Evolutionary conservation across 2,113 vertebrate species (phyloP), one percentile per base, ranked within the genome.

Genomic region (Otocyon megalotis): DNA sequence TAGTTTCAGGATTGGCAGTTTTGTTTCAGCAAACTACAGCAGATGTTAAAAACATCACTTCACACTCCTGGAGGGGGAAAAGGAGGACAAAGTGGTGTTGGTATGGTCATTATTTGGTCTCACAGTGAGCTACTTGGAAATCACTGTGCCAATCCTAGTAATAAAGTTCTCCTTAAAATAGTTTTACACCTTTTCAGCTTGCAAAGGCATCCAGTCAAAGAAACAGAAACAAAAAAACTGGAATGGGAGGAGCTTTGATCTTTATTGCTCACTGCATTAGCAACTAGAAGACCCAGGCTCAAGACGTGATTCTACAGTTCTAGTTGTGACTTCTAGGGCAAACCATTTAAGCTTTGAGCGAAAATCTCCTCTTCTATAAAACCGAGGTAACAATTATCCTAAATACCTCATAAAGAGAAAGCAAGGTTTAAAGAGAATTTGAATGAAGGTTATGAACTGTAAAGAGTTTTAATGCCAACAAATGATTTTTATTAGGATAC

Each of bases 331-430:
- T 93, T 96, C 37, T 86, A 28, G 15, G 24, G 16, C 53, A 96
- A 96, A 88, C 58, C 48, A 80, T 65, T 81, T 48, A 77, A 93
- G 88, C 24, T 81, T 37, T 74, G 30, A 82, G n/a, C 8, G 3
- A 95, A 88, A 71, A 93, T 74, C 56, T 94, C 95, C 85, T 79
- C 72, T 86, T 50, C 53, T 76, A 43, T 86, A 93, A 97, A 97
- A 94, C 28, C 80, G 48, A 96, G 15, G 67, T 63, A 79, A 94
- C 28, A 62, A 8, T 53, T 83, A 26, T 60, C 26, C 54, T 96
- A 83, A 76, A 17, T 60, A 82, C 26, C 53, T 89, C 65, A 89
- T 20, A 20, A 84, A 77, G 30, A 82, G 24, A 9, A 87, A 17
- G 15, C 60, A 83, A 84, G 11, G 32, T 79, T 94, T 91, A 87